Evolutionary conservation across 2,113 vertebrate genomes (phyloP).

Genomic region (Etheostoma spectabile): DNA sequence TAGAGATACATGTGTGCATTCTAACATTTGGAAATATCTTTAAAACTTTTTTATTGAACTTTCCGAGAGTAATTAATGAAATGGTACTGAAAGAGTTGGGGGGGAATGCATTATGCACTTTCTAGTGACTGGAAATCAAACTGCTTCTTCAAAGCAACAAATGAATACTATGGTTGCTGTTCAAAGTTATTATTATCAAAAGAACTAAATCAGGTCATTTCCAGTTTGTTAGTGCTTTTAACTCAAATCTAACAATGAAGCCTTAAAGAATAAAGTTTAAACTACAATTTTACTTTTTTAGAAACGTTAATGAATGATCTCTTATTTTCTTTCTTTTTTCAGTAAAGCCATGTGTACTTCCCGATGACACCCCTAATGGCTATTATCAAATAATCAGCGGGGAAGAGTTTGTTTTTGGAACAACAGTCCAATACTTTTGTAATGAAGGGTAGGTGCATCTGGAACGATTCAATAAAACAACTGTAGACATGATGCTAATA

Average conservation of each 20-base stretch:
- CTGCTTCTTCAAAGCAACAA: not conserved
- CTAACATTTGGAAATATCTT: not conserved
- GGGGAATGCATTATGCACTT: not conserved
- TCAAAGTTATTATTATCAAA: not conserved
- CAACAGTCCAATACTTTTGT: constrained; percentile 63
- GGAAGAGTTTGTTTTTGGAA: constrained; percentile 58
- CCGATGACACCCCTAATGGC: constrained; percentile 51
- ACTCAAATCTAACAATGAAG: not conserved
- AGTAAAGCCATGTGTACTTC: constrained; percentile 68
- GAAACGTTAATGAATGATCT: not conserved
- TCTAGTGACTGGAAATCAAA: not conserved
- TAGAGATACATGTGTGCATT: not conserved
- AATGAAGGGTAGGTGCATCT: constrained; percentile 59
- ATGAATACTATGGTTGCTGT: not conserved
- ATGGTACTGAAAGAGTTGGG: not conserved
- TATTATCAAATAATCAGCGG: constrained; percentile 33
- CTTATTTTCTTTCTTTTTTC: not conserved
- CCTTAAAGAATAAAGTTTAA: not conserved
- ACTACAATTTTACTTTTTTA: not conserved
- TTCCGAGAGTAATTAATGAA: not conserved
- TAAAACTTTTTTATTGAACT: not conserved
- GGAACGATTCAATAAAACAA: not conserved
- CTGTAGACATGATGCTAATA: not conserved
- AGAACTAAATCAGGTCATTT: not conserved
- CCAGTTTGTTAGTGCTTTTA: not conserved